Percentiles rank a stretch among this genome's conserved stretches.
Conservation (phyloP, 2,797 vertebrate genomes). For the Malurus splendens region DNA sequence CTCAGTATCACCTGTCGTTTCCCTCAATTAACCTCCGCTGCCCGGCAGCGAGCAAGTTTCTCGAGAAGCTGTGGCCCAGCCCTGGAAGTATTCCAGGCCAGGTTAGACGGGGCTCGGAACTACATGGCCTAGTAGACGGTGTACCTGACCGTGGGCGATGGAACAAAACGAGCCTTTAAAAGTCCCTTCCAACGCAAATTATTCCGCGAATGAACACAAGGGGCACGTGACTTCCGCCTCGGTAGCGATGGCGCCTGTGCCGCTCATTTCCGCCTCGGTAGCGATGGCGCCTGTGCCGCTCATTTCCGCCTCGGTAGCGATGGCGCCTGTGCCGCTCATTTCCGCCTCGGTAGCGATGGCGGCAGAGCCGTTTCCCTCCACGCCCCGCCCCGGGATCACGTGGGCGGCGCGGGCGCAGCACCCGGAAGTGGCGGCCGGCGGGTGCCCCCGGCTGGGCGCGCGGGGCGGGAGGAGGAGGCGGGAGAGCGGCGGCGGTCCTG, state of each 20-base stretch:
- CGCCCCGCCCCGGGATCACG: background rate
- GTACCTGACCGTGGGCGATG: fast-evolving
- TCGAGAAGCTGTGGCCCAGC: background rate
- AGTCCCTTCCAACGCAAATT: background rate
- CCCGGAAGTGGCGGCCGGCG: background rate
- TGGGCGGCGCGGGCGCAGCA: background rate
- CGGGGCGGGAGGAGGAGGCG: background rate
- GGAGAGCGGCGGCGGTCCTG: background rate
- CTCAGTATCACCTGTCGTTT: background rate
- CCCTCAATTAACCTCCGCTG: background rate
- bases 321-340: fast-evolving
- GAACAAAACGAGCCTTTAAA: background rate
- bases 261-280: background rate
- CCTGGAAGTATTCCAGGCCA: background rate
- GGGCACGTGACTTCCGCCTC: background rate
- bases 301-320: background rate
- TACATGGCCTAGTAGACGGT: no score
- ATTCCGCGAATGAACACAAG: fast-evolving
- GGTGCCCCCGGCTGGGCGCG: background rate
- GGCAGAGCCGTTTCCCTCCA: fast-evolving
- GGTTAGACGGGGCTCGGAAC: background rate
- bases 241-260: fast-evolving
- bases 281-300: background rate
- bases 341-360: background rate
- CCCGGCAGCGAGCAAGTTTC: background rate